Conservation (phyloP, 2,888 invertebrate genomes). For the Drosophila barbarae region DNA sequence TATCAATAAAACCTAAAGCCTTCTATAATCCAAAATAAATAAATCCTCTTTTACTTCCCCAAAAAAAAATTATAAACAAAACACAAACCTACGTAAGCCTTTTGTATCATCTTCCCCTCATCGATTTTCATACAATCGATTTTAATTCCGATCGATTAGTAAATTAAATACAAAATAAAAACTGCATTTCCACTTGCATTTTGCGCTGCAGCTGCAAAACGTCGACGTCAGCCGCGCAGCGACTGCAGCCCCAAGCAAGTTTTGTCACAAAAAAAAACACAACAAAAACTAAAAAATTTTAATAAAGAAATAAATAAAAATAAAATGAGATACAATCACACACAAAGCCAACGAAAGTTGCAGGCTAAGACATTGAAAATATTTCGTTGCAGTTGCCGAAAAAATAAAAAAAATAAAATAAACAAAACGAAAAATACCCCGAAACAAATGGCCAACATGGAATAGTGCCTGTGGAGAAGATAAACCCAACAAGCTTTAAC, state of each 20-base stretch:
- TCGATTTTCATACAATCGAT: slow-evolving; percentile 12
- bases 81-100: neutral
- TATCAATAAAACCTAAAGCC: no score
- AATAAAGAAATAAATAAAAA: slow-evolving; percentile 36
- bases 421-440: slow-evolving; percentile 8
- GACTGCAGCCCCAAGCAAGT: slow-evolving; percentile 53
- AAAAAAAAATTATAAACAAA: no score
- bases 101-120: neutral
- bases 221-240: slow-evolving; percentile 13
- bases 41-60: no score
- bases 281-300: slow-evolving; percentile 21
- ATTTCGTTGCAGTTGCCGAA: slow-evolving; percentile 48
- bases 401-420: slow-evolving; percentile 23
- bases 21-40: no score
- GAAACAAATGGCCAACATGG: slow-evolving; percentile 43
- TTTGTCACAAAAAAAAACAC: slow-evolving; percentile 42
- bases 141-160: slow-evolving; percentile 16
- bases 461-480: slow-evolving; percentile 40
- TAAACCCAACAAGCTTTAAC: slow-evolving; percentile 19
- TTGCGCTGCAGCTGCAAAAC: slow-evolving; percentile 14
- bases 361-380: slow-evolving; percentile 57
- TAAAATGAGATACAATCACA: slow-evolving; percentile 27
- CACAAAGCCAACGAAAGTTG: slow-evolving; percentile 56
- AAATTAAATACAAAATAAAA: slow-evolving; percentile 18
- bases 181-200: slow-evolving; percentile 26